These are phyloP conservation scores for Anguilla obscura DNA, from an alignment of 2,797 vertebrate genomes.

Conservation along the genomic window DNA sequence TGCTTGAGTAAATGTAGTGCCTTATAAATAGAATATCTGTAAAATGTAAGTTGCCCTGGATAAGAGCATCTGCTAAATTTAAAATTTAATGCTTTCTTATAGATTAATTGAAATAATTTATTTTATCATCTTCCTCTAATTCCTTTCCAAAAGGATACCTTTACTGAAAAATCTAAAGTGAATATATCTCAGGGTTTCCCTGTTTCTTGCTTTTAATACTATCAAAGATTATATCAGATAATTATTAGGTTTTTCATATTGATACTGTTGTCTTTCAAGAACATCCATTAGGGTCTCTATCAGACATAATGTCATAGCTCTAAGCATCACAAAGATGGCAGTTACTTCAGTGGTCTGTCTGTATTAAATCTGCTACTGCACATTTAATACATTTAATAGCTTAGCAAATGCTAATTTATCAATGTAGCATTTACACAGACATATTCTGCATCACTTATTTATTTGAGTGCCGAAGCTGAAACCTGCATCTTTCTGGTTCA, in stretches of 20 bases:
- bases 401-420: not conserved
- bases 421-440: not conserved
- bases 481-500: not conserved
- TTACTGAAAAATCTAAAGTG: too few relatives aligned
- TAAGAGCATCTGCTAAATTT: too few relatives aligned
- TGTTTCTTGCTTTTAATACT: not conserved
- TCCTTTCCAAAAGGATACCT: too few relatives aligned
- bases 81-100: too few relatives aligned
- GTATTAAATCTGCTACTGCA: not conserved
- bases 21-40: too few relatives aligned
- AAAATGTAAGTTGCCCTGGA: too few relatives aligned
- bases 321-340: not conserved
- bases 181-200: too few relatives aligned
- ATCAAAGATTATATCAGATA: not conserved
- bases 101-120: too few relatives aligned
- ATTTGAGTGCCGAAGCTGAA: not conserved
- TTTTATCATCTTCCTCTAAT: too few relatives aligned
- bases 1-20: too few relatives aligned
- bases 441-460: not conserved
- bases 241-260: not conserved
- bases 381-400: not conserved
- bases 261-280: not conserved
- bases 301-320: not conserved
- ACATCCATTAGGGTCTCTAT: not conserved
- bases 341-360: not conserved